These are phyloP conservation scores for Sebastes cheni DNA, from an alignment of 2,797 vertebrate species.

Conservation along the genomic window DNA sequence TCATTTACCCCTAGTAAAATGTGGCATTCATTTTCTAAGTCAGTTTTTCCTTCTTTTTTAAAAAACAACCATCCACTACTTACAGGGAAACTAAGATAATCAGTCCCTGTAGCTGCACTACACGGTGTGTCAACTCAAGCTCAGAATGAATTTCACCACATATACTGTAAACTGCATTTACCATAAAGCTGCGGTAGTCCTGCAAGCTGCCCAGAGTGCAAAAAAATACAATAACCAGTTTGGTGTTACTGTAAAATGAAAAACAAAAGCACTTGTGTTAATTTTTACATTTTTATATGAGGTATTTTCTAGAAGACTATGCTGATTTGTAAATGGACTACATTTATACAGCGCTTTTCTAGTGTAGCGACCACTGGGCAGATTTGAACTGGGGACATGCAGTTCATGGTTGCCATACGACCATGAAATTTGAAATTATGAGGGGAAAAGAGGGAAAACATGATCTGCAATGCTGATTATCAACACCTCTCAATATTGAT, in stretches of 20 bases:
- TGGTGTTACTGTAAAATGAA: neutral
- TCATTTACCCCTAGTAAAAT: neutral
- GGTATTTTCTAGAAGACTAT: neutral
- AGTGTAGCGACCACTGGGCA: neutral
- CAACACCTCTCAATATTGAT: neutral
- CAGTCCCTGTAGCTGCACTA: neutral
- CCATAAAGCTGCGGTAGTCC: neutral
- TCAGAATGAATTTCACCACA: neutral
- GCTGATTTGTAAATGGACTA: neutral
- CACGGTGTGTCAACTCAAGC: neutral
- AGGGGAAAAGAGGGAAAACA: neutral
- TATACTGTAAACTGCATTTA: neutral
- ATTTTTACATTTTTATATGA: neutral
- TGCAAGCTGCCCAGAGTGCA: neutral
- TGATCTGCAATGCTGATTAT: neutral
- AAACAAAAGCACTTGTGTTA: neutral
- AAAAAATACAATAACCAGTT: neutral
- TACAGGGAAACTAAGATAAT: neutral
- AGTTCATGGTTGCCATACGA: neutral
- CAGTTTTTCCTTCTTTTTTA: neutral
- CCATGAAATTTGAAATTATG: neutral
- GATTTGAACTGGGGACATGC: neutral
- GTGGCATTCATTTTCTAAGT: neutral
- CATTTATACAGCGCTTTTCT: no score
- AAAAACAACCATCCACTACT: neutral